Percentiles rank a stretch among this genome's conserved stretches.
phyloP scores from a whole-genome alignment of 2,888 invertebrate species.

The Mimumesa dahlbomi region DNA sequence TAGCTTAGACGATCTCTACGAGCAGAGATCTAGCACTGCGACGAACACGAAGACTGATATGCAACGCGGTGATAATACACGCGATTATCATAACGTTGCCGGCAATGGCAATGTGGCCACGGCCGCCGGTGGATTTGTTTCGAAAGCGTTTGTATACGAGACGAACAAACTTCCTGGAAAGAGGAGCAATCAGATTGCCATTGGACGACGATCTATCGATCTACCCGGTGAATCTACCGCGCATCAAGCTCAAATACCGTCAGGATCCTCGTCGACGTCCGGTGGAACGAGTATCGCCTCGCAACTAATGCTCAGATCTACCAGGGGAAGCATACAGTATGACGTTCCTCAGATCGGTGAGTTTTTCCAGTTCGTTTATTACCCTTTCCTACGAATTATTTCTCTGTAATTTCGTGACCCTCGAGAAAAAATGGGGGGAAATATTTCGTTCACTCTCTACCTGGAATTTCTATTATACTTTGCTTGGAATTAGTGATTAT shows the following conservation, averaged over 20 bases:
- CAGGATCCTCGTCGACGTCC: constrained; percentile 77
- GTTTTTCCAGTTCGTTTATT: constrained; percentile 44
- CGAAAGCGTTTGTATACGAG: constrained; percentile 63
- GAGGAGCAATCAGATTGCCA: constrained; percentile 52
- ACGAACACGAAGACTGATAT: constrained; percentile 57
- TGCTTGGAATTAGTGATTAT: too few relatives aligned
- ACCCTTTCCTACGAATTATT: neutral
- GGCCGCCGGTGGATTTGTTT: constrained; percentile 36
- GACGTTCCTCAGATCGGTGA: constrained; percentile 93
- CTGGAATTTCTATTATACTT: too few relatives aligned
- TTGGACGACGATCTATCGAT: constrained; percentile 54
- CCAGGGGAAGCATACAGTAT: constrained; percentile 83
- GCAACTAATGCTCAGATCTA: constrained; percentile 90
- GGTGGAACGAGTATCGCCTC: constrained; percentile 83
- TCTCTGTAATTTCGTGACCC: too few relatives aligned
- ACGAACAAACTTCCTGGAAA: constrained; percentile 63
- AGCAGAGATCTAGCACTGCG: constrained; percentile 53
- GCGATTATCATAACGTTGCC: constrained; percentile 35
- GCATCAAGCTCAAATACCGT: constrained; percentile 52
- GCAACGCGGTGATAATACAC: constrained; percentile 37
- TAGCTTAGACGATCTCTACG: constrained; percentile 56
- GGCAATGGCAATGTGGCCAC: neutral
- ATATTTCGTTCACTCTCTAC: too few relatives aligned
- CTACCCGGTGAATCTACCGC: constrained; percentile 31
- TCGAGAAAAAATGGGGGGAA: too few relatives aligned